Evolutionary conservation across 2,797 vertebrate genomes (phyloP).

Genomic region (Cuniculus paca): DNA sequence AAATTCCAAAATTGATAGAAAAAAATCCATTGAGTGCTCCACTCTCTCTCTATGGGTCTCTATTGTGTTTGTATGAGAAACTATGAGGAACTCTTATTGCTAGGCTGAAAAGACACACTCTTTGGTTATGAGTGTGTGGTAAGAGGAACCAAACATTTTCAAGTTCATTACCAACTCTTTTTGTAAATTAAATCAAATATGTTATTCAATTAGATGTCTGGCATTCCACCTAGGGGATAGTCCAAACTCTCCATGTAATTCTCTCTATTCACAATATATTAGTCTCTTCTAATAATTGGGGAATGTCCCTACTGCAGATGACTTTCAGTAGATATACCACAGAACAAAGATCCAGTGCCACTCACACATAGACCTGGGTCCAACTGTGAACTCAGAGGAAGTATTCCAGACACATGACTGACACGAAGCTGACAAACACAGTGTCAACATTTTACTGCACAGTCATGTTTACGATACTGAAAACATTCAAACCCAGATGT

Average conservation of each 20-base stretch:
- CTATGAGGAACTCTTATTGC: not conserved
- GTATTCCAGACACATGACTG: not conserved
- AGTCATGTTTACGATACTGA: slow-evolving; percentile 35
- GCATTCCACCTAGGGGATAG: not conserved
- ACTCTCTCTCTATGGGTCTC: not conserved
- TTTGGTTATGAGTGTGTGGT: not conserved
- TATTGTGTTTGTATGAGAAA: not conserved
- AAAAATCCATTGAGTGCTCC: not conserved
- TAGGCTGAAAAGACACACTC: not conserved
- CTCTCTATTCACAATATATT: not conserved
- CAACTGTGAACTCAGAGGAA: slow-evolving; percentile 26
- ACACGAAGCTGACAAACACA: slow-evolving; percentile 50
- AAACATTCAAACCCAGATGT: slow-evolving; percentile 64
- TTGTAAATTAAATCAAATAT: not conserved
- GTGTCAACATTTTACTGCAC: slow-evolving; percentile 16
- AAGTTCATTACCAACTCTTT: not conserved
- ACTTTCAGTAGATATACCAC: not conserved
- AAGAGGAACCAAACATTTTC: not conserved
- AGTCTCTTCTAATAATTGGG: not conserved
- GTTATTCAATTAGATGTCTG: not conserved
- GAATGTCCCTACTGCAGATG: not conserved
- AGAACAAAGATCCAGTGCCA: not conserved
- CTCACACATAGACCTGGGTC: not conserved
- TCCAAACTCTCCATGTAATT: not conserved
- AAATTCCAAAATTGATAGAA: not conserved